Base-by-base conservation (phyloP, 2,113 vertebrate genomes). In the Istiophorus platypterus region DNA sequence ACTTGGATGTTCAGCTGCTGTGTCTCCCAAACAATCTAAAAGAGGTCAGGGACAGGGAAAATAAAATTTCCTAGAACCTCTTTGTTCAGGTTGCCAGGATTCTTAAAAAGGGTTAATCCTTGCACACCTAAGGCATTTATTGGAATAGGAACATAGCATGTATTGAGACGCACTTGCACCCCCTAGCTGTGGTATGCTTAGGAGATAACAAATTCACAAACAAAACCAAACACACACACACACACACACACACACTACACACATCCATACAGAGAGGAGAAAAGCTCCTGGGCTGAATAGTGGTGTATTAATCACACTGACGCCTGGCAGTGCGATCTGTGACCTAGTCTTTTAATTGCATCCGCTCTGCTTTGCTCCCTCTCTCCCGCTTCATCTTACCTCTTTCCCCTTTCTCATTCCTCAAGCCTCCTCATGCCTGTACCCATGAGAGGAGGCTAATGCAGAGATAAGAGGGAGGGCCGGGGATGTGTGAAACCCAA, bases 321-420 rank as follows among this genome's bases (percentile, higher is more conserved):
- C 73, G 63, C 84, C 85, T 90, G 81, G 85, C 85, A 89, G 88
- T 80, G 86, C 89, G 91, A 89, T 94, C 92, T 93, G 89, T 94
- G 94, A 93, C 92, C 93, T 80, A 82, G 84, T 88, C 92, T 93
- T 94, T 95, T 94, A 94, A 95, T 94, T 91, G 88, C 92, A 88
- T 95, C 92, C 92, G 76, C 85, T 7, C 77, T 87, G 85, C 82
- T 90, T 81, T 89, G 88, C 88, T 89, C 85, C 83, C 59, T 64
- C 89, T 86, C 86, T 90, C 80, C 62, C 78, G 88, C 90, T 94
- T 94, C 94, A 93, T 94, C 93, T 93, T 34, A 59, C 83, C 80
- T 72, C 80, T 74, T 85, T 72, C 75, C 80, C 89, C 79, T 80
- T 86, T 86, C 78, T 91, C 82, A 88, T 92, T 92, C 88, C 91